Evolutionary conservation across 2,797 vertebrate genomes (phyloP), one percentile per base, ranked within the genome.

Genomic region (Cyclopterus lumpus): DNA sequence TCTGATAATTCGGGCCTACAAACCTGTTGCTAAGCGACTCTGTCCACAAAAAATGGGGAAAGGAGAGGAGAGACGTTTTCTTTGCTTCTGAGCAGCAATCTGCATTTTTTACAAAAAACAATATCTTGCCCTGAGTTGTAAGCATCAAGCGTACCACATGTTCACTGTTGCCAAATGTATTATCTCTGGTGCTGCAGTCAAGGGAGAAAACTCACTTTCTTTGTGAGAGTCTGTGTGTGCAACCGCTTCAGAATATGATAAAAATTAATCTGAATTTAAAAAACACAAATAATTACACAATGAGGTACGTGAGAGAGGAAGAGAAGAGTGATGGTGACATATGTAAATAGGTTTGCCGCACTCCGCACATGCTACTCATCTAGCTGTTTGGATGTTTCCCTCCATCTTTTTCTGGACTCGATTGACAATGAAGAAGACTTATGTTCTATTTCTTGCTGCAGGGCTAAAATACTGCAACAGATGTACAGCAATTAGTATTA

Each of bases 21-120:
- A 90, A 92, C 83, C 90, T 91, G 93, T 94, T 94, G 93, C 93
- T 94, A 91, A 87, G 93, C 87, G 87, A 94, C 93, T 83, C 82
- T 80, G 80, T 79, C 72, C 80, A 86, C 76, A 84, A 86, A 86
- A 82, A 82, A 65, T 26, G 57, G 30, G 34, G 46, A 36, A 28
- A 18, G 28, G 9, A 42, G 42, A 46, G 30, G 11, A 42, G 30
- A 70, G 3, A 20, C 8, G 34, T 8, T 77, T 32, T 65, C 76
- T 83, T 78, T 62, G 34, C 59, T 75, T 68, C 67, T 34, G 67
- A 77, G 63, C 67, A 82, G 72, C 77, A 73, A 78, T 84, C 61
- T 80, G 40, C 20, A 76, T 68, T 74, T 57, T 59, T 59, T 22
- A 75, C 66, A 64, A 79, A 71, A 75, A 81, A 28, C 64, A 79